Evolutionary conservation across 2,888 invertebrate species (phyloP), one percentile per base, ranked within the genome.

Genomic region (Cecidostiba fungosa): DNA sequence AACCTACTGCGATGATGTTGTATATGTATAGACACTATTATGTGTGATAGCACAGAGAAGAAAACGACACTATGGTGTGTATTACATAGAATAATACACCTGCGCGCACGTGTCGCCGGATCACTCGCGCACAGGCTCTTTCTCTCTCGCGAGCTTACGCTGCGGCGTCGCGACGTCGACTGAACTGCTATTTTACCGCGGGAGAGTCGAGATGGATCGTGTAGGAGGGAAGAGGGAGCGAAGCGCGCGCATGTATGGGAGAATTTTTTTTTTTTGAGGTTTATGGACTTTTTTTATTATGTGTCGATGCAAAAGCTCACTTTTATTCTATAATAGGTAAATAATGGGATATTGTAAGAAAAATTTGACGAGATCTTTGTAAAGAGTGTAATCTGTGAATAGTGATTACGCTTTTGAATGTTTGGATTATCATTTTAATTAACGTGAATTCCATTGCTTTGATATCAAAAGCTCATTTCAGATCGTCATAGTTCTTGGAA

Each of bases 121-220:
- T 82, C 72, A 36, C 78, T 23, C 43, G 78, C 32, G 73, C 73
- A 26, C 5, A 26, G 54, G 14, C 29, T 26, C 16, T 14, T 10
- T 8, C 26, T 66, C 47, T 6, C 74, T 81, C 73, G 88, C 86
- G 62, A 86, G 89, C 87, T 90, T 86, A 88, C 88, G 89, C 89
- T 88, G 88, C 90, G 88, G 90, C 90, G 91, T 91, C 91, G 91
- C 91, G 91, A 89, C 91, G 90, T 91, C 90, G 89, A 91, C 92
- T 91, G 92, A 90, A 81, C 86, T 19, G 54, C 54, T 59, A 59
- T 70, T 36, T 36, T 32, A 16, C 19, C 36, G 19, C 70, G n/a
- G 8, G 36, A 70, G 29, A 32, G 32, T 19, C 70, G 32, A 36
- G 36, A 70, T 23, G 62, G 62, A 62, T n/a, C 29, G 29, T 2